Evolutionary conservation across 2,113 vertebrate genomes (phyloP), one percentile per base, ranked within the genome.

Genomic region (Dipodomys merriami): DNA sequence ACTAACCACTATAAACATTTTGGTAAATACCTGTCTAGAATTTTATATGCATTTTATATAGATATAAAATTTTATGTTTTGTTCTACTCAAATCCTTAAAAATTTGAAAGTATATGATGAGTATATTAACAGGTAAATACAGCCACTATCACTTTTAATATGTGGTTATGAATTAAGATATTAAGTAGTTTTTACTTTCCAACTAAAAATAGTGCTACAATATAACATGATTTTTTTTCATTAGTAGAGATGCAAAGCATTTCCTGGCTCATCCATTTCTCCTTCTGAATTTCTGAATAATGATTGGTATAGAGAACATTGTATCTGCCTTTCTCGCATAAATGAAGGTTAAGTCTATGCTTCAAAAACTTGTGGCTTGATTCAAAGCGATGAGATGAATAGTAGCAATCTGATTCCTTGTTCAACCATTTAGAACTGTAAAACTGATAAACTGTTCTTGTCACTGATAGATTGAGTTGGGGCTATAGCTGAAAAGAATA

Each of bases 1-100:
- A 64, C 22, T 46, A 79, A 79, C 8, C 29, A 90, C 19, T 72
- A 3, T 89, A 67, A 57, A 84, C 8, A 90, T 57, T 94, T 94
- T 88, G 49, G 15, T 79, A 78, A 88, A 71, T 62, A 86, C 0
- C 3, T 18, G 86, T 90, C 10, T 19, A 87, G 65, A 87, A 73
- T 81, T 84, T 95, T 83, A 62, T 57, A 67, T 44, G 53, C 73
- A 90, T 90, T 62, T 44, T 64, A 46, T 8, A 30, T 49, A 83
- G 9, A 91, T 90, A 57, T 84, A 16, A 88, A 89, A 83, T 68
- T 5, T 22, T 80, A 72, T 8, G 76, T 4, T 83, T 91, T 76
- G 27, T 86, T 74, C 46, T 92, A 39, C 76, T 88, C 69, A 46
- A 80, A 18, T 74, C 2, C 20, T 93, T 64, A 68, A 94, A 85